These are phyloP conservation scores for Vanessa tameamea DNA, from an alignment of 1,140 invertebrate species.

Conservation along the genomic window DNA sequence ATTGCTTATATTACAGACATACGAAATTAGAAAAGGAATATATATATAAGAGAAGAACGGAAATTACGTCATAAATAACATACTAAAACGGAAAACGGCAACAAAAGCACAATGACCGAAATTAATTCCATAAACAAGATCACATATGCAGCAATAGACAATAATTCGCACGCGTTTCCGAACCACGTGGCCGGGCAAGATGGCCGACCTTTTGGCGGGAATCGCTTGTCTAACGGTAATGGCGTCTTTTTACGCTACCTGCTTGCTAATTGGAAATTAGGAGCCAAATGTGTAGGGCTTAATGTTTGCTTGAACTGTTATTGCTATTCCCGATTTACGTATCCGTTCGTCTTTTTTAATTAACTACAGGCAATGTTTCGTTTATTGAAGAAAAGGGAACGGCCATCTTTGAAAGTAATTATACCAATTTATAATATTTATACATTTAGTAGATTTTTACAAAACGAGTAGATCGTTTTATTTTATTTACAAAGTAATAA, in stretches of 20 bases:
- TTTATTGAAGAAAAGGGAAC: slow-evolving; percentile 7
- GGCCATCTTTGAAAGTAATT: slow-evolving; percentile 7
- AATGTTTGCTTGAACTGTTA: slow-evolving; percentile 65
- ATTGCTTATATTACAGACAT: background rate
- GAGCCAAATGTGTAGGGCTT: slow-evolving; percentile 73
- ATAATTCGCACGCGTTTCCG: slow-evolving; percentile 76
- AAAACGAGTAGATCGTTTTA: too few relatives aligned
- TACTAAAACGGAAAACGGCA: slow-evolving; percentile 58
- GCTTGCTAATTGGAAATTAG: slow-evolving; percentile 78
- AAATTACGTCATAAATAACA: slow-evolving; percentile 62
- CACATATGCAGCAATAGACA: slow-evolving; percentile 75
- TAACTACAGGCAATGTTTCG: slow-evolving; percentile 37
- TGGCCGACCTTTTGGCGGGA: slow-evolving; percentile 72
- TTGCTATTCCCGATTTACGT: slow-evolving; percentile 66
- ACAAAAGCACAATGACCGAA: slow-evolving; percentile 68
- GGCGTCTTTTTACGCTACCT: slow-evolving; percentile 79
- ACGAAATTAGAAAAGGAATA: slow-evolving; percentile 31
- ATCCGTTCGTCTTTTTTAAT: slow-evolving; percentile 64
- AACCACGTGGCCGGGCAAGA: slow-evolving; percentile 68
- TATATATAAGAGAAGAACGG: slow-evolving; percentile 41
- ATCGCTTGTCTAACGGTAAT: slow-evolving; percentile 67
- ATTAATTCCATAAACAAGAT: slow-evolving; percentile 79
- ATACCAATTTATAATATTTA: too few relatives aligned
- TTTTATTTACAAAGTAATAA: too few relatives aligned
- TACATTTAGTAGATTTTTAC: too few relatives aligned